Evolutionary conservation across 92 coral and sea anemone species (phyloP).

Genomic region (Blastomussa wellsi): DNA sequence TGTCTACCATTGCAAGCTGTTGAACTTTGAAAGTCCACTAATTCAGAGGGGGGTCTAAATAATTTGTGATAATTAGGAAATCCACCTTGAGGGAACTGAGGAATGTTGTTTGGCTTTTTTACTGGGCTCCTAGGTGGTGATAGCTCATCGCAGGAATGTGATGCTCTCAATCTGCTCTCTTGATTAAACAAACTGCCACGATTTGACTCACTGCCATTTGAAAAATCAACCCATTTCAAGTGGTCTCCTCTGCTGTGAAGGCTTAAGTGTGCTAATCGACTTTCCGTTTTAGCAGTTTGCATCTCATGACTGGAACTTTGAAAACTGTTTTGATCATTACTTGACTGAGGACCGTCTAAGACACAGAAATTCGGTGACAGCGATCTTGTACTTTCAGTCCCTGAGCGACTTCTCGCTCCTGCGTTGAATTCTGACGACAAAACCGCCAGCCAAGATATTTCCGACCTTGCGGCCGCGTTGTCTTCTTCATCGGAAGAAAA

Average conservation of each 20-base stretch:
- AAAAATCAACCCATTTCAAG: constrained; percentile 47
- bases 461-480: constrained; percentile 31
- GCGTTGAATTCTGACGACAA: constrained; percentile 64
- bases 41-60: constrained; percentile 35
- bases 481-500: constrained; percentile 78
- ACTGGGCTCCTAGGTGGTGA: constrained; percentile 56
- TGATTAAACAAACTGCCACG: constrained; percentile 15
- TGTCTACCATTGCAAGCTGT: background rate
- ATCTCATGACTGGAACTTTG: background rate
- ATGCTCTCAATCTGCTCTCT: constrained; percentile 40
- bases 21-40: constrained; percentile 21
- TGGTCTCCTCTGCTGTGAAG: background rate
- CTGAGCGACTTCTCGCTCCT: constrained; percentile 5
- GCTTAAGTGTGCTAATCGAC: constrained; percentile 6
- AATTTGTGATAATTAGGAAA: constrained; percentile 25
- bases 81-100: constrained; percentile 32
- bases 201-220: constrained; percentile 38
- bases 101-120: constrained; percentile 24
- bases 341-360: constrained; percentile 18
- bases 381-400: constrained; percentile 38
- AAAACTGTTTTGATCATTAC: background rate
- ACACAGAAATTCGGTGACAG: constrained; percentile 15
- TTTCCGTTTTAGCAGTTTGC: constrained; percentile 14
- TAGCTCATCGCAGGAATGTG: constrained; percentile 57
- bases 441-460: constrained; percentile 67